phyloP scores from a whole-genome alignment of 2,113 vertebrate species.

The Irena cyanogastra region DNA sequence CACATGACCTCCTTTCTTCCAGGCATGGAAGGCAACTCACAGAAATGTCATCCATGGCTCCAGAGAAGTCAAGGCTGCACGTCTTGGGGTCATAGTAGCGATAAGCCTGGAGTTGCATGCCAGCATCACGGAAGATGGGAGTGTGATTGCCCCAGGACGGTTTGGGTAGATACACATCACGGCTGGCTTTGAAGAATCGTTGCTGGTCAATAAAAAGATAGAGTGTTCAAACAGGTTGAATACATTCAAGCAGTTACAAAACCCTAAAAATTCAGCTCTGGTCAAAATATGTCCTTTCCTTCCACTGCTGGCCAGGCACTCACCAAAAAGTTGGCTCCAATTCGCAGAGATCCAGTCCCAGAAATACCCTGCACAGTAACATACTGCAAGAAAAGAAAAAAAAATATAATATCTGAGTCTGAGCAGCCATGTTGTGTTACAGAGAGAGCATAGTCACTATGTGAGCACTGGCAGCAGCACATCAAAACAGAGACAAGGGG shows the following conservation, averaged over 20 bases:
- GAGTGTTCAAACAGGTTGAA: not conserved
- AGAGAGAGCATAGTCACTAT: not conserved
- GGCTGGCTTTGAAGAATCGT: constrained; percentile 86
- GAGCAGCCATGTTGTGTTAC: not conserved
- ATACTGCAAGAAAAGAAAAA: constrained; percentile 69
- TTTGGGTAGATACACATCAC: constrained; percentile 91
- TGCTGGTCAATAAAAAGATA: constrained; percentile 69
- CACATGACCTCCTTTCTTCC: not conserved
- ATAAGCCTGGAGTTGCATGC: constrained; percentile 90
- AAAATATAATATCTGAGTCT: not conserved
- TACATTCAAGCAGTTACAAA: not conserved
- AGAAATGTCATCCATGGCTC: constrained; percentile 92
- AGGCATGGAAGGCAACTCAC: constrained; percentile 72
- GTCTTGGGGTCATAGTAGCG: constrained; percentile 93
- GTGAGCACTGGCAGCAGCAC: not conserved
- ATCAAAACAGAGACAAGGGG: not conserved
- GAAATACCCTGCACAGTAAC: constrained; percentile 96
- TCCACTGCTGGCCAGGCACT: not conserved
- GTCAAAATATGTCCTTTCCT: not conserved
- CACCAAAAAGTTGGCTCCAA: constrained; percentile 93
- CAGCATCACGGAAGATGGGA: constrained; percentile 94
- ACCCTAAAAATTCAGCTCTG: not conserved
- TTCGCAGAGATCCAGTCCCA: constrained; percentile 90
- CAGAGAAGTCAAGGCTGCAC: constrained; percentile 91
- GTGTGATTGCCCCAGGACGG: constrained; percentile 98